Evolutionary conservation across 2,113 vertebrate genomes (phyloP), one percentile per base, ranked within the genome.

Genomic region (Mirza zaza): DNA sequence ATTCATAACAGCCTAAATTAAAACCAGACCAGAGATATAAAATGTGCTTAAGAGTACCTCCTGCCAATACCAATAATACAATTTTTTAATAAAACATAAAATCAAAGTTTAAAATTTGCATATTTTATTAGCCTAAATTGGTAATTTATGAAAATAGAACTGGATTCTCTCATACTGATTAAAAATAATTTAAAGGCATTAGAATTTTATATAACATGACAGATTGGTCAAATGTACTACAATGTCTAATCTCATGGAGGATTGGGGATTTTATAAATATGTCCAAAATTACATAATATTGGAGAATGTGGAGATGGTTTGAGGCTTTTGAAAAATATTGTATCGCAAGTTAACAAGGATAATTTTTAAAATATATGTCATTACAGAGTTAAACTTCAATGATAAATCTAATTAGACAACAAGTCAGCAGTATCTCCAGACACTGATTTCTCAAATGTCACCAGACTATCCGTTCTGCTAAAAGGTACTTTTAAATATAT

Each of bases 351-450:
- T 89, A 95, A 75, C 20, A 79, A 0, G 1, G 9, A 25, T 29
- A 57, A 95, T 63, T 93, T 97, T 82, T 27, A 45, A 94, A 97
- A 71, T 93, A 79, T 10, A 91, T 50, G 9, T 6, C 27, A 87
- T 84, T 68, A 82, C n/a, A 52, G 57, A 90, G 32, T 82, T 94
- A 94, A 84, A 92, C 71, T 86, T 93, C 34, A 81, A 76, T 23
- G 14, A 95, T 34, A 96, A 97, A 87, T 73, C 34, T 83, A 97
- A 96, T 83, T 81, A 96, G 45, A 87, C 65, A 92, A 88, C 6
- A 67, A 88, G 27, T 15, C 80, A 96, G 25, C 39, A 81, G 18
- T 50, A 95, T 39, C 32, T 97, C 59, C 75, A 63, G 93, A 96
- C 6, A 23, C 39, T 17, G 32, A 70, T 83, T 86, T 92, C 92